Evolutionary conservation across 2,113 vertebrate genomes (phyloP).

Genomic region (Lasiurus cinereus): DNA sequence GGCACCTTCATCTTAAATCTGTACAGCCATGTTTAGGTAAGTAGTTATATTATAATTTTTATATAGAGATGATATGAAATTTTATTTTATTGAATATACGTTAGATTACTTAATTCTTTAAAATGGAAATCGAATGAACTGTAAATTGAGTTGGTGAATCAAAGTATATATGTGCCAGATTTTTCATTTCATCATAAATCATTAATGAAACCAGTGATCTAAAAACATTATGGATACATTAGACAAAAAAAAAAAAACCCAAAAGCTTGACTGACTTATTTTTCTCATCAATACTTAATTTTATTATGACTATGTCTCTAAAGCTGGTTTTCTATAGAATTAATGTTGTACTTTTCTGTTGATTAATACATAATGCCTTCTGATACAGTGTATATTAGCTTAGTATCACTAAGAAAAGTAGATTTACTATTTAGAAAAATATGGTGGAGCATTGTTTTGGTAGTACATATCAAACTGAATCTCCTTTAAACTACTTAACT

Average conservation of each 20-base stretch:
- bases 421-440: slow-evolving; percentile 36
- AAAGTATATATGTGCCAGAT: neutral
- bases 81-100: neutral
- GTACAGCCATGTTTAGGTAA: slow-evolving; percentile 96
- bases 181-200: slow-evolving; percentile 46
- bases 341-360: neutral
- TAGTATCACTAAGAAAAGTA: neutral
- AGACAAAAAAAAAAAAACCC: neutral
- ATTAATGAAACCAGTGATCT: slow-evolving; percentile 29
- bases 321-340: neutral
- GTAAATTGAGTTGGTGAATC: slow-evolving; percentile 28
- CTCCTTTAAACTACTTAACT: slow-evolving; percentile 3
- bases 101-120: slow-evolving; percentile 61
- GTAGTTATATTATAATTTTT: slow-evolving; percentile 77
- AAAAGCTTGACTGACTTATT: slow-evolving; percentile 20
- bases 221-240: neutral
- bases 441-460: neutral
- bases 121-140: slow-evolving; percentile 17
- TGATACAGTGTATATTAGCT: neutral
- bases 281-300: slow-evolving; percentile 42
- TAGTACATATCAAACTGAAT: neutral
- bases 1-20: slow-evolving; percentile 98
- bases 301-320: neutral
- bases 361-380: neutral
- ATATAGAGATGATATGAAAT: neutral